phyloP scores from a whole-genome alignment of 2,797 vertebrate species.

The Miopithecus talapoin region DNA sequence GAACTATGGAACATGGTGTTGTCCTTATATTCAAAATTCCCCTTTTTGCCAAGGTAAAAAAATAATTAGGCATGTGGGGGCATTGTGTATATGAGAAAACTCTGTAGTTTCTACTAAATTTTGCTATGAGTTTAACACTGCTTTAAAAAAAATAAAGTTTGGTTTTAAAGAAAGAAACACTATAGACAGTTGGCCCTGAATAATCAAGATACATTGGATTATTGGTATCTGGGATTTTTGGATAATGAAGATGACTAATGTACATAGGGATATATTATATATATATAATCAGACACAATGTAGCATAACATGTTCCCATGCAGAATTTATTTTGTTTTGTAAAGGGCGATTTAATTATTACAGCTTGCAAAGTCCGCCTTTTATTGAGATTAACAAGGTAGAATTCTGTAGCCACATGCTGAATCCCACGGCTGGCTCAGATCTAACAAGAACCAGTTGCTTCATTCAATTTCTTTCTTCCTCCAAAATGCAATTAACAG shows the following conservation, averaged over 20 bases:
- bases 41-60: not conserved
- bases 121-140: not conserved
- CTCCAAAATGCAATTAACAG: conserved; percentile 85
- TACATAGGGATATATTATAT: not conserved
- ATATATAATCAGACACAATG: not conserved
- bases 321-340: conserved; percentile 59
- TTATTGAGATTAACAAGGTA: conserved; percentile 75
- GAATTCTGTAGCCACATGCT: conserved; percentile 70
- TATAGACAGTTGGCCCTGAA: not conserved
- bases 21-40: not conserved
- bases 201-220: conserved; percentile 22
- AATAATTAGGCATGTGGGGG: not conserved
- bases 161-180: not conserved
- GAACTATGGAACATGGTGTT: not conserved
- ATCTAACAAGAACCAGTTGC: conserved; percentile 81
- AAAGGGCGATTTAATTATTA: conserved; percentile 80
- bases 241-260: not conserved
- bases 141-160: not conserved
- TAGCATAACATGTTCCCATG: not conserved
- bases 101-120: not conserved
- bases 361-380: conserved; percentile 62
- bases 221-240: not conserved
- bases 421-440: conserved; percentile 57
- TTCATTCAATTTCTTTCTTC: conserved; percentile 78
- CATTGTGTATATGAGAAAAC: not conserved